Conservation (phyloP, 2,113 vertebrate species). For the Hypocryptadius cinnamomeus region DNA sequence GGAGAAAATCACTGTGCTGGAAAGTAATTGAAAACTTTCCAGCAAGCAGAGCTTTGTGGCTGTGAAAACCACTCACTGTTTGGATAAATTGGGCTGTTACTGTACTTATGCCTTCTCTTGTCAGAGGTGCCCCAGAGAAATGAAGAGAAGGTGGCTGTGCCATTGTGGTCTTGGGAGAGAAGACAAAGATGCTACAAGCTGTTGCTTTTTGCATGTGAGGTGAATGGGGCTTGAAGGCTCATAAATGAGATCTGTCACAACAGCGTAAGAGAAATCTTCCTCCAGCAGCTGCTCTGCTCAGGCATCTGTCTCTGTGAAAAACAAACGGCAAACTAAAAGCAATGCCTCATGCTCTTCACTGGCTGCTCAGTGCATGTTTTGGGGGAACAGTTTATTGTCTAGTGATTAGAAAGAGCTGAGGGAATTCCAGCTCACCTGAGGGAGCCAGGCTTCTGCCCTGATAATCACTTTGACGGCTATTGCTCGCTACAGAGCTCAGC, state of each 20-base stretch:
- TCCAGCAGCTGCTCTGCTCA: background rate
- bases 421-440: background rate
- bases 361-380: background rate
- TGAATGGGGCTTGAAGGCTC: background rate
- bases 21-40: background rate
- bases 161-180: background rate
- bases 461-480: background rate
- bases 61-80: background rate
- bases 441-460: background rate
- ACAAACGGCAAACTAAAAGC: background rate
- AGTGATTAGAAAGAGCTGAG: background rate
- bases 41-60: background rate
- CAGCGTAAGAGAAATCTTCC: background rate
- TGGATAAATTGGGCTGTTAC: background rate
- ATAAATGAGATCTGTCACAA: background rate
- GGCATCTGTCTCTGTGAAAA: background rate
- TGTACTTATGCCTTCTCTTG: background rate
- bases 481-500: fast-evolving
- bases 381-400: background rate
- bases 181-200: background rate
- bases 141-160: background rate
- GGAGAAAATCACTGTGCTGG: background rate
- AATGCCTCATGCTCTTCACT: background rate
- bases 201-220: background rate
- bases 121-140: background rate